Base-by-base conservation (phyloP, 2,888 invertebrate species). In the Amiota communis region DNA sequence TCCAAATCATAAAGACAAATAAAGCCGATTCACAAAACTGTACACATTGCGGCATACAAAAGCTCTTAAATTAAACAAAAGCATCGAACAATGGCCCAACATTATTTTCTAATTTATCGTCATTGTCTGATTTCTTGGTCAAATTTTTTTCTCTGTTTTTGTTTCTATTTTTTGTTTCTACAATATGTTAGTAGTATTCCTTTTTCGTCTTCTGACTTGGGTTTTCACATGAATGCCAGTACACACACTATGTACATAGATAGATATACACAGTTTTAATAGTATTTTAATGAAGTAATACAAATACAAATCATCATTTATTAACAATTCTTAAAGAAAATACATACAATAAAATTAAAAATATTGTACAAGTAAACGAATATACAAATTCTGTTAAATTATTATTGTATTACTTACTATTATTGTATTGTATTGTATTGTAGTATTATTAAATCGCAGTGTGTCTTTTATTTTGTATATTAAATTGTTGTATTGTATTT, bases 21-120 rank as follows among this genome's bases (percentile, higher is more conserved):
- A 59, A 59, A 20, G 59, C 23, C 15, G 20, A 59, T 59, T 59
- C 20, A 59, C 59, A 59, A 59, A 59, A 11, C 15, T 17, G 20
- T 51, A n/a, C 53, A 11, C 20, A 59, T 20, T 59, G 20, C 59
- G 20, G 59, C 49, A 75, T 81, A 83, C 84, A 83, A 81, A 86
- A 83, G 85, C 81, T 81, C 81, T 85, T 78, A 86, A 85, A 82
- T 82, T 84, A 86, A 86, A 83, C 80, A 84, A 83, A 86, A 85
- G 81, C 75, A 72, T 61, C 79, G 81, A 79, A 86, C 86, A 86
- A 86, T 86, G 86, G 84, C 77, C 74, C 81, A 86, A 83, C 85
- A 86, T 86, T 86, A 86, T 86, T 82, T 83, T 86, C 86, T 86
- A 86, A 86, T 86, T 86, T 86, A 86, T 85, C 81, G 81, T 80